These are phyloP conservation scores for Apostichopus californicus DNA, from an alignment of 35 echinoderm and acorn worm species.

Conservation along the genomic window DNA sequence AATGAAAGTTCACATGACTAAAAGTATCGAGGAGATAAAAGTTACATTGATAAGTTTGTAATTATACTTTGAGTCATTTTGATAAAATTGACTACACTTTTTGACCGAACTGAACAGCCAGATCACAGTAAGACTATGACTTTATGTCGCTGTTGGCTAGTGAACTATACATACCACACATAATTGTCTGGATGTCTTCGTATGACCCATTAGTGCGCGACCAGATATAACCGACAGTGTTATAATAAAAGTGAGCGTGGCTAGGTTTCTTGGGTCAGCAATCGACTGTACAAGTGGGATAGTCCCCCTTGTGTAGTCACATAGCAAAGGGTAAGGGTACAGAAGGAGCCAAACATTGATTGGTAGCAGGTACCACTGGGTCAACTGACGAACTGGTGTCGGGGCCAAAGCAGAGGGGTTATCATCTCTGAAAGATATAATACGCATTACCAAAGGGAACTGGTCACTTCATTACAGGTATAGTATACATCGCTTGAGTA, in stretches of 20 bases:
- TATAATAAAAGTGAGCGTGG: background rate
- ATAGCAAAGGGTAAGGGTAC: background rate
- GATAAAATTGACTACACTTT: too few species aligned
- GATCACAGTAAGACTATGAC: too few species aligned
- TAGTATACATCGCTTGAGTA: too few species aligned
- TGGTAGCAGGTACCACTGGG: conserved; percentile 75
- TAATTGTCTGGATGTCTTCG: background rate
- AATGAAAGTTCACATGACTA: too few species aligned
- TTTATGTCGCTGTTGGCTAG: too few species aligned
- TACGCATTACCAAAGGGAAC: too few species aligned
- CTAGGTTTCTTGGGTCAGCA: conserved; percentile 32
- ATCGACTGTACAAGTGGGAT: conserved; percentile 25
- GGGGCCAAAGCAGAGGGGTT: conserved; percentile 64
- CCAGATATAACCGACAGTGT: background rate
- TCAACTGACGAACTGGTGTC: conserved; percentile 73
- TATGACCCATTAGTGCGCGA: conserved; percentile 7
- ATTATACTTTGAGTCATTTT: too few species aligned
- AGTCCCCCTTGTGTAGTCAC: conserved; percentile 30
- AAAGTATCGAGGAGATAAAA: too few species aligned
- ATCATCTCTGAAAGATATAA: conserved; percentile 65
- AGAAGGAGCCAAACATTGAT: conserved; percentile 37
- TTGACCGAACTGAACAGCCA: too few species aligned
- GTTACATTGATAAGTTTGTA: too few species aligned
- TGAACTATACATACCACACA: conserved; percentile 3
- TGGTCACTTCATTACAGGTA: too few species aligned